phyloP scores from a whole-genome alignment of 1,140 invertebrate species.

The Neoseiulus cucumeris region DNA sequence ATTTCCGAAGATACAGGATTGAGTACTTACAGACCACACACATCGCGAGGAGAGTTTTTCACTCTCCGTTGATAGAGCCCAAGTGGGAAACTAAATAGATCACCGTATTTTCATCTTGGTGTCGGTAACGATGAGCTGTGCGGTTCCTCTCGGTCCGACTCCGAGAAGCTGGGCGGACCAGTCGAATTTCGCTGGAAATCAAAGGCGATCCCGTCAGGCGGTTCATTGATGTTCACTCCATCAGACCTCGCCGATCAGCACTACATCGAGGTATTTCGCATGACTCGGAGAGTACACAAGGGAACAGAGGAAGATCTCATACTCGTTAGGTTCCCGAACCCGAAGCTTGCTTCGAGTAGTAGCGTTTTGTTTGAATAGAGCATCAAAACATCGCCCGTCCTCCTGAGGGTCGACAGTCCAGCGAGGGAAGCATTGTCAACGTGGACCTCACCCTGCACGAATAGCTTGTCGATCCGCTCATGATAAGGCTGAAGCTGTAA shows the following conservation, averaged over 20 bases:
- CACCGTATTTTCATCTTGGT: neutral
- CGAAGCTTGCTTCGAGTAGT: neutral
- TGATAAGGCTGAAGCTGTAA: neutral
- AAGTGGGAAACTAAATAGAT: no score
- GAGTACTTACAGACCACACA: no score
- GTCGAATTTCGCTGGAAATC: neutral
- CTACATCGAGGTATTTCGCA: no score
- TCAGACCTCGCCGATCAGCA: no score
- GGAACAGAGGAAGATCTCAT: neutral
- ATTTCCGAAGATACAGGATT: no score
- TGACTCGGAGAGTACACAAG: neutral
- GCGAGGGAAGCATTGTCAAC: neutral
- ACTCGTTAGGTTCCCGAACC: neutral
- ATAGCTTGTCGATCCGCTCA: neutral
- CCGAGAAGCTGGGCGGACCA: neutral
- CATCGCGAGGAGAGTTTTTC: no score
- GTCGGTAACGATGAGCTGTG: neutral
- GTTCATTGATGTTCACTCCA: no score
- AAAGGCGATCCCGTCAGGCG: no score
- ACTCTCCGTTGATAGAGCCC: no score
- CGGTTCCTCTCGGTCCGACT: neutral
- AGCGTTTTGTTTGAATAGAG: neutral
- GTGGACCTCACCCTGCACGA: neutral
- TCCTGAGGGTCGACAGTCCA: neutral
- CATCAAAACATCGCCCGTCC: neutral